Conservation (phyloP, 2,113 vertebrate species). For the Neotragus pygmaeus region DNA sequence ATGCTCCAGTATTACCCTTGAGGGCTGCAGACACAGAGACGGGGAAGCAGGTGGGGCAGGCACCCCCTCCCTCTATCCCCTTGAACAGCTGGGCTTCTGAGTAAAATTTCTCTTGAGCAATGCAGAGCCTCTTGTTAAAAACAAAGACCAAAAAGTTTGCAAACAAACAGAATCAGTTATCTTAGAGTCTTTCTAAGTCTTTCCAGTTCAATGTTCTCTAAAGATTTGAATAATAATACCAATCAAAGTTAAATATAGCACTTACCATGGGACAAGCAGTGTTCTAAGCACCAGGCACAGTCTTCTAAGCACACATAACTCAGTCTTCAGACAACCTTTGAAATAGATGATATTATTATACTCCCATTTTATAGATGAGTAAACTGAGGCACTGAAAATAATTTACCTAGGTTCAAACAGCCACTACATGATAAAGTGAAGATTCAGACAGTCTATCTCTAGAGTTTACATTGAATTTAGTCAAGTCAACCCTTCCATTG, state of each 20-base stretch:
- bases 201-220: neutral
- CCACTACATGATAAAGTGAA: neutral
- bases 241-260: neutral
- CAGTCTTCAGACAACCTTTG: neutral
- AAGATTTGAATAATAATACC: neutral
- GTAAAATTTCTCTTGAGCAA: slow-evolving; percentile 72
- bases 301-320: neutral
- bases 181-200: neutral
- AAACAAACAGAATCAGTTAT: slow-evolving; percentile 25
- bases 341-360: neutral
- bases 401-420: neutral
- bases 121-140: slow-evolving; percentile 58
- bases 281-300: neutral
- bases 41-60: slow-evolving; percentile 57
- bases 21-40: slow-evolving; percentile 24
- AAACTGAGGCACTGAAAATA: slow-evolving; percentile 3
- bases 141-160: slow-evolving; percentile 65
- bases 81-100: slow-evolving; percentile 71
- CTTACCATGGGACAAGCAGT: neutral
- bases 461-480: neutral
- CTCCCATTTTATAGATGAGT: neutral
- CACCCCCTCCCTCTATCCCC: neutral
- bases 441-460: neutral
- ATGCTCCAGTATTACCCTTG: slow-evolving; percentile 34
- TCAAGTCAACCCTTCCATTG: neutral